Percentiles rank a stretch among this genome's conserved stretches.
Conservation (phyloP, 2,888 invertebrate genomes). For the Amblyteles armatorius region DNA sequence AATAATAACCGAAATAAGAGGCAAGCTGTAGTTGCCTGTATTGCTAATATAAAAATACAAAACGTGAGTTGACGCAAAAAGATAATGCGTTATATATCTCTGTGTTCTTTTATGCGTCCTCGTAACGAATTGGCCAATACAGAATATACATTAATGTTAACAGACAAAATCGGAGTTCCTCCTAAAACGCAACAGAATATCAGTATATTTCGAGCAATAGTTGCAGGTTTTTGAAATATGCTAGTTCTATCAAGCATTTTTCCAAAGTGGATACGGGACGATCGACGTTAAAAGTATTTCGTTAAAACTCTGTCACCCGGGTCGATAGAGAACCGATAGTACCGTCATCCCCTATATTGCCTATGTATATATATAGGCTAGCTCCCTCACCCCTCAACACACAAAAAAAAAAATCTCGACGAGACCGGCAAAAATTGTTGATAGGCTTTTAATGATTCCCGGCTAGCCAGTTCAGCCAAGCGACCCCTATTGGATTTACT, state of each 20-base stretch:
- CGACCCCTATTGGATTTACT: slow-evolving; percentile 57
- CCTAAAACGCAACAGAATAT: background rate
- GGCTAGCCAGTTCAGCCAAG: slow-evolving; percentile 43
- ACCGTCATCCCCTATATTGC: slow-evolving; percentile 4
- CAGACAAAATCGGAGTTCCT: background rate
- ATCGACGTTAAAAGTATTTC: slow-evolving; percentile 20
- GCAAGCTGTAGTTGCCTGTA: too few relatives aligned
- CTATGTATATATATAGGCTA: background rate
- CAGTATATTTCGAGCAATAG: background rate
- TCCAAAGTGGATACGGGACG: background rate
- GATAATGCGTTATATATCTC: background rate
- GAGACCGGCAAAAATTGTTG: slow-evolving; percentile 61
- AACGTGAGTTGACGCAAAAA: too few relatives aligned
- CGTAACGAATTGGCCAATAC: background rate
- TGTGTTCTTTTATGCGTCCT: slow-evolving; percentile 25
- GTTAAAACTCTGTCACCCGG: background rate
- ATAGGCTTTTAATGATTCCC: slow-evolving; percentile 65
- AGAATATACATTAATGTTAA: slow-evolving; percentile 20
- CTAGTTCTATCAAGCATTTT: background rate
- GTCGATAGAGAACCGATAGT: background rate
- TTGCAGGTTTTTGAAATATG: slow-evolving; percentile 1
- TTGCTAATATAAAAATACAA: too few relatives aligned
- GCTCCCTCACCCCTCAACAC: background rate
- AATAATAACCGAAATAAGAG: too few relatives aligned
- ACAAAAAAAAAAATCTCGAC: slow-evolving; percentile 55